These are phyloP conservation scores for Noctua janthina DNA, from an alignment of 2,888 invertebrate species.

Conservation along the genomic window DNA sequence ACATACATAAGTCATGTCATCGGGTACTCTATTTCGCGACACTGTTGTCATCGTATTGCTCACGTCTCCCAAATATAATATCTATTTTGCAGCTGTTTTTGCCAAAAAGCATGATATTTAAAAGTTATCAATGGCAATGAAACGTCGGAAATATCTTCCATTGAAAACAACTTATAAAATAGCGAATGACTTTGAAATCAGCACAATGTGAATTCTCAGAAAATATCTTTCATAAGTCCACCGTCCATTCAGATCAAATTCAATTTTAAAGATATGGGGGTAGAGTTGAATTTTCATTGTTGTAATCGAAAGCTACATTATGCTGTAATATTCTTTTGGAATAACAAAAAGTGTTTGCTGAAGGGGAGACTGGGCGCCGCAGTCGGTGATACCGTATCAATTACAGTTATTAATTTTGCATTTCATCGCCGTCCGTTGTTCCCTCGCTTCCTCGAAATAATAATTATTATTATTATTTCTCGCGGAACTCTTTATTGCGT, in stretches of 20 bases:
- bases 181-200: constrained; percentile 67
- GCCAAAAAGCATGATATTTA: constrained; percentile 25
- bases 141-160: constrained; percentile 62
- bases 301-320: constrained; percentile 18
- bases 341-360: constrained; percentile 65
- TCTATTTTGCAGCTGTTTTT: constrained; percentile 12
- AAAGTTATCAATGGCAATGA: constrained; percentile 49
- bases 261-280: neutral
- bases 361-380: constrained; percentile 61
- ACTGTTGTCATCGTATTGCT: neutral
- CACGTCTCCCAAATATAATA: neutral
- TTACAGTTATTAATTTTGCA: constrained; percentile 70
- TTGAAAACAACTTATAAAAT: constrained; percentile 67
- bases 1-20: neutral
- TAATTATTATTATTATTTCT: constrained; percentile 41
- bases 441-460: constrained; percentile 50
- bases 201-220: constrained; percentile 56
- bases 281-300: constrained; percentile 42
- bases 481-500: constrained; percentile 22
- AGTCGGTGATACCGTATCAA: constrained; percentile 65
- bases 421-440: constrained; percentile 56
- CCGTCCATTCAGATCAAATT: constrained; percentile 11
- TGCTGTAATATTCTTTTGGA: constrained; percentile 60
- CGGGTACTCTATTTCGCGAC: neutral
- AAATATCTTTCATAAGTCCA: constrained; percentile 50